Base-by-base conservation (phyloP, 2,888 invertebrate species). In the Smittia sp. region DNA sequence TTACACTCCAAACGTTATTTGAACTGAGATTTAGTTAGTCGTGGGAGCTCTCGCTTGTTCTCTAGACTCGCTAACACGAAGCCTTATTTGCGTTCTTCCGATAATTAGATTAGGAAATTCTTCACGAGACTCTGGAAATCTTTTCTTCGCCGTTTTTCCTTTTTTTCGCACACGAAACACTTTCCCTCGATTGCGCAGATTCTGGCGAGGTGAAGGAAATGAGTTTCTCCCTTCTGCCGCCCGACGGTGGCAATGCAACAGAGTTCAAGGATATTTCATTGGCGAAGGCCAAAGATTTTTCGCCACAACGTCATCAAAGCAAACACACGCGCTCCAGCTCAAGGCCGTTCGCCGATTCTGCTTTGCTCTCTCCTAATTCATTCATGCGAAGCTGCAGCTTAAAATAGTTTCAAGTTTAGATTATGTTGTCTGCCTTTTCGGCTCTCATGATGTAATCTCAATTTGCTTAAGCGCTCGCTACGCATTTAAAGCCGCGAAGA, bases 221-320 rank as follows among this genome's bases (percentile, higher is more conserved):
- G 24, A 22, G 20, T 58, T 58, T 24, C 22, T 6, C 15, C 58
- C 4, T 58, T 58, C 9, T 25, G 25, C 13, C n/a, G 7, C 63
- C n/a, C 25, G 20, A 63, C 22, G n/a, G 18, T 58, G 58, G 58
- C 58, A 58, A 63, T 63, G 63, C 63, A 63, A 63, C 63, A 63
- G 63, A 63, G 63, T 63, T 63, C 63, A 63, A 63, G 63, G 63
- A 63, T 63, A 20, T 18, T 63, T 63, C n/a, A n/a, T n/a, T 58
- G 46, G 58, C 27, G 63, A 63, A 63, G 63, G 63, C 25, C 63
- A 27, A 20, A n/a, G 3, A 58, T 11, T 46, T 39, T 46, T 46
- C 46, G 20, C 7, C 11, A 63, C 27, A 27, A 63, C 63, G 63
- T 63, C 63, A 63, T 63, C 63, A 63, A 24, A 58, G 18, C 52